phyloP scores from a whole-genome alignment of 1,140 invertebrate species.

The Pseudomyrmex gracilis region DNA sequence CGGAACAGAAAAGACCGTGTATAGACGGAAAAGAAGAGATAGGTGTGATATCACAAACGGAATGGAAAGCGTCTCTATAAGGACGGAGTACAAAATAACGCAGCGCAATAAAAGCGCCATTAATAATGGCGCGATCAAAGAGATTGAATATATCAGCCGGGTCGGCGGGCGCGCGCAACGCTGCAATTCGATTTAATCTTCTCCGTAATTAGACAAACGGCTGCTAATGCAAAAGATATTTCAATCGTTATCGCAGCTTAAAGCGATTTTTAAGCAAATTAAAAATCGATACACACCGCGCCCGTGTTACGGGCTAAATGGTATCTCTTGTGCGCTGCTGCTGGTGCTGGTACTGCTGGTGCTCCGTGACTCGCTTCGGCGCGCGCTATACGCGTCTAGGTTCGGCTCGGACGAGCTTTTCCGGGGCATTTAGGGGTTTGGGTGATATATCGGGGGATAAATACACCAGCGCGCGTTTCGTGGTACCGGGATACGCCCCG shows the following conservation, averaged over 20 bases:
- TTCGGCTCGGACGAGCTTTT: slow-evolving; percentile 69
- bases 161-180: slow-evolving; percentile 7
- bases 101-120: slow-evolving; percentile 48
- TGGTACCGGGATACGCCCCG: slow-evolving; percentile 54
- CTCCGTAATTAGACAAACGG: slow-evolving; percentile 56
- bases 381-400: slow-evolving; percentile 58
- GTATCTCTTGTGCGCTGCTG: slow-evolving; percentile 26
- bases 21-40: slow-evolving; percentile 3
- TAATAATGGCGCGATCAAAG: slow-evolving; percentile 59
- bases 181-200: slow-evolving; percentile 56
- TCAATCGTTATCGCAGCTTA: slow-evolving; percentile 59
- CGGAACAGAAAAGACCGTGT: slow-evolving; percentile 31
- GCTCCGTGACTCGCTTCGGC: slow-evolving; percentile 28
- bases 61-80: slow-evolving; percentile 9
- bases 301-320: slow-evolving; percentile 59
- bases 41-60: slow-evolving; percentile 23
- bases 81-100: slow-evolving; percentile 42
- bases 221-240: slow-evolving; percentile 63
- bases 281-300: slow-evolving; percentile 56
- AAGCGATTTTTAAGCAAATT: slow-evolving; percentile 60
- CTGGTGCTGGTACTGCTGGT: too few species aligned
- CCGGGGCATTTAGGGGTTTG: slow-evolving; percentile 67
- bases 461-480: slow-evolving; percentile 67
- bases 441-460: slow-evolving; percentile 76
- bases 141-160: slow-evolving; percentile 33